Evolutionary conservation across 2,888 invertebrate species (phyloP).

Genomic region (Caradrina clavipalpis): DNA sequence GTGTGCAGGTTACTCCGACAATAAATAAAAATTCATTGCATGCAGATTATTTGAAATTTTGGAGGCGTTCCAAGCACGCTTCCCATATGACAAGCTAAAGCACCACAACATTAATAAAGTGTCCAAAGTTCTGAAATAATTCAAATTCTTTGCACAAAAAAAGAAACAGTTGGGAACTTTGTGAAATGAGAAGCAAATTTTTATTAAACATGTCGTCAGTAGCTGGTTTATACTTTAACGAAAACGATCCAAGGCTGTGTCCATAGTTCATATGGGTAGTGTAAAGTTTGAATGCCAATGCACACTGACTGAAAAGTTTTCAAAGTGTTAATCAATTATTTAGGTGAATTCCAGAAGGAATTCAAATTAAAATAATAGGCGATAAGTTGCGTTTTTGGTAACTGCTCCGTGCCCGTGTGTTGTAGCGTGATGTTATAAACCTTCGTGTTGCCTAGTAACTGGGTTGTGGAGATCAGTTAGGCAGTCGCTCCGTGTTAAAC

Average conservation of each 20-base stretch:
- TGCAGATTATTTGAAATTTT: constrained; percentile 65
- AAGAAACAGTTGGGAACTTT: constrained; percentile 51
- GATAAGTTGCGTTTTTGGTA: no score
- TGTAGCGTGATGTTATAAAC: no score
- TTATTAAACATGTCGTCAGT: constrained; percentile 22
- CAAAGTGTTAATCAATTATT: no score
- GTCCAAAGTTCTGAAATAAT: constrained; percentile 60
- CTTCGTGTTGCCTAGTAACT: no score
- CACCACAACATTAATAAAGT: constrained; percentile 60
- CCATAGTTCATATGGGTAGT: constrained; percentile 3
- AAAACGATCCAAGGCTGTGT: constrained; percentile 25
- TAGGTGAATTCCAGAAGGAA: no score
- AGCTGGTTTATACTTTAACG: neutral
- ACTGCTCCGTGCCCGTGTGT: no score
- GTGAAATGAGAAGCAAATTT: constrained; percentile 30
- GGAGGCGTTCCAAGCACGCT: constrained; percentile 64
- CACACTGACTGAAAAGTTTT: no score
- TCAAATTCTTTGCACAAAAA: constrained; percentile 55
- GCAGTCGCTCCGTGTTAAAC: no score
- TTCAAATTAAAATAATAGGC: no score
- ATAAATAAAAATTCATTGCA: constrained; percentile 63
- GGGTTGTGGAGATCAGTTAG: no score
- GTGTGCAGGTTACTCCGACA: constrained; percentile 48
- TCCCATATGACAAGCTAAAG: constrained; percentile 60
- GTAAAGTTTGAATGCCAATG: no score